Evolutionary conservation across 2,797 vertebrate genomes (phyloP).

Genomic region (Rhynchotus rufescens): DNA sequence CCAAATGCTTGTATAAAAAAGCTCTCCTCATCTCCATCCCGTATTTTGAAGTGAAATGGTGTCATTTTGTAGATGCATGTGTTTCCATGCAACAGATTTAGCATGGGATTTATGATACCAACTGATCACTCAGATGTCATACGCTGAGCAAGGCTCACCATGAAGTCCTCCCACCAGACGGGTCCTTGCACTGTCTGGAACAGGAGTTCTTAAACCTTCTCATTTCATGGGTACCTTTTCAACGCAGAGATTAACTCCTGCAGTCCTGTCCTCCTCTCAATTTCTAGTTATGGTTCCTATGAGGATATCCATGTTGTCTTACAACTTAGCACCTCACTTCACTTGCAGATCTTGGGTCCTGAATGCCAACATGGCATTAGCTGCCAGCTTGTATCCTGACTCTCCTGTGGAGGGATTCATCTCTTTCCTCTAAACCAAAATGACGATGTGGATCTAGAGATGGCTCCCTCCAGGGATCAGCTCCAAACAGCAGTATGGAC

Average conservation of each 20-base stretch:
- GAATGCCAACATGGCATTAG: neutral
- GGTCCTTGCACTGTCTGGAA: neutral
- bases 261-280: neutral
- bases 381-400: neutral
- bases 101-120: neutral
- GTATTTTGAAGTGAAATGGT: neutral
- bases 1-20: neutral
- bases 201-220: neutral
- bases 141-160: fast-evolving
- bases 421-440: neutral
- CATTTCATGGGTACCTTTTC: neutral
- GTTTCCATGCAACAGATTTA: neutral
- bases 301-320: neutral
- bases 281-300: neutral
- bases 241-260: neutral
- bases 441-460: neutral
- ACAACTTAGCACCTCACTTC: neutral
- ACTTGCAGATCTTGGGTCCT: neutral
- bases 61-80: neutral
- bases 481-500: neutral
- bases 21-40: neutral
- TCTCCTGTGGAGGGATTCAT: neutral
- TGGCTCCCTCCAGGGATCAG: neutral
- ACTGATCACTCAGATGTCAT: neutral
- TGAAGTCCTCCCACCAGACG: neutral